These are phyloP conservation scores for Cyphomyrus discorhynchus DNA, from an alignment of 2,113 vertebrate species.

Conservation along the genomic window DNA sequence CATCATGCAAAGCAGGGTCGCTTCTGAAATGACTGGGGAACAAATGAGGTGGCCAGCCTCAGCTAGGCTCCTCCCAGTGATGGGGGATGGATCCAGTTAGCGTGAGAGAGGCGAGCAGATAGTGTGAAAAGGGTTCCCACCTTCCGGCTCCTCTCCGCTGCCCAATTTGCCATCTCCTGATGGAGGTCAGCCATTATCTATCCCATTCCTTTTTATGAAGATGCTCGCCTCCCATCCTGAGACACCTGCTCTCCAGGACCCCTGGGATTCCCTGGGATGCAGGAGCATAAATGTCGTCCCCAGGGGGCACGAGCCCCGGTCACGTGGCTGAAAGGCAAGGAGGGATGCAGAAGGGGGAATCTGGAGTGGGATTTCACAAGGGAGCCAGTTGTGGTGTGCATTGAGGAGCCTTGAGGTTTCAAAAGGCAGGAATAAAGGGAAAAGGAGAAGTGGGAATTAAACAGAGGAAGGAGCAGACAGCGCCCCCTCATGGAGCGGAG, in stretches of 20 bases:
- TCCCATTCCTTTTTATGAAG: neutral
- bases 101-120: neutral
- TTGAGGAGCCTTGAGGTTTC: neutral
- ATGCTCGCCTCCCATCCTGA: neutral
- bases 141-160: neutral
- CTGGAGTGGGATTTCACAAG: neutral
- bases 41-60: neutral
- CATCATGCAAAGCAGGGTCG: neutral
- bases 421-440: neutral
- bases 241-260: neutral
- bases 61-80: neutral
- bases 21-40: neutral
- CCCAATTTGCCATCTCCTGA: neutral
- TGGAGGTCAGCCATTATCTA: neutral
- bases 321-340: neutral
- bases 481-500: neutral
- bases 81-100: neutral
- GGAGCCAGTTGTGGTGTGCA: neutral
- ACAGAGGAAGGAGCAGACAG: neutral
- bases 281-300: neutral
- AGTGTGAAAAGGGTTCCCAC: neutral
- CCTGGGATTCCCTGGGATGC: neutral
- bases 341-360: neutral
- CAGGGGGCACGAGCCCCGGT: neutral
- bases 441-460: neutral